Conservation (phyloP, 2,797 vertebrate genomes). For the Sciurus vulgaris region DNA sequence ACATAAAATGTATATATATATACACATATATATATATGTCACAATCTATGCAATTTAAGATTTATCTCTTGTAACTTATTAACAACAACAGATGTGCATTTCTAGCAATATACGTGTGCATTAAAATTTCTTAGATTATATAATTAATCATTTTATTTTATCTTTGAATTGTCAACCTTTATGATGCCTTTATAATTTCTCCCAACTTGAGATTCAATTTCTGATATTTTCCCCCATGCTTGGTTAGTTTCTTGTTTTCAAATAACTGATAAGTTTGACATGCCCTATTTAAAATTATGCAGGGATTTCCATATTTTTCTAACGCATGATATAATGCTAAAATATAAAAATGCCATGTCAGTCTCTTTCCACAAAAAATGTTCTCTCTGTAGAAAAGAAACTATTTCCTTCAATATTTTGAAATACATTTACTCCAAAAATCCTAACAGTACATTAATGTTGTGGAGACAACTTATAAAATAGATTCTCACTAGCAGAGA, state of each 20-base stretch:
- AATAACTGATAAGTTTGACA: constrained; percentile 78
- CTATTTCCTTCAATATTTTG: constrained; percentile 59
- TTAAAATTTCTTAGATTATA: constrained; percentile 38
- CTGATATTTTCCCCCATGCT: constrained; percentile 63
- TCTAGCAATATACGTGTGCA: not conserved
- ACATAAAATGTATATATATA: not conserved
- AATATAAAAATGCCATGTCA: constrained; percentile 76
- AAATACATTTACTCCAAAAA: constrained; percentile 65
- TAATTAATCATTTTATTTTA: constrained; percentile 70
- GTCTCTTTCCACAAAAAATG: constrained; percentile 56
- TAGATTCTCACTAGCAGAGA: constrained; percentile 1
- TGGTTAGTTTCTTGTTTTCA: constrained; percentile 76
- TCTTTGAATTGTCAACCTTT: constrained; percentile 58
- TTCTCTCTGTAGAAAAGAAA: constrained; percentile 40
- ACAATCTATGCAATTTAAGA: not conserved
- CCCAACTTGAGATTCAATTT: constrained; percentile 68
- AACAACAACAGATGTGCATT: constrained; percentile 38
- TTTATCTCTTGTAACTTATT: not conserved
- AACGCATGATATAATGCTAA: constrained; percentile 68
- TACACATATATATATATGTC: not conserved
- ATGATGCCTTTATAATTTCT: constrained; percentile 40
- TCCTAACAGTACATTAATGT: constrained; percentile 10
- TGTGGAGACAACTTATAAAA: constrained; percentile 44
- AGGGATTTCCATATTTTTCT: constrained; percentile 81
- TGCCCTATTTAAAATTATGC: constrained; percentile 79